Evolutionary conservation across 2,797 vertebrate genomes (phyloP), one percentile per base, ranked within the genome.

Genomic region (Ptychadena robeensis): DNA sequence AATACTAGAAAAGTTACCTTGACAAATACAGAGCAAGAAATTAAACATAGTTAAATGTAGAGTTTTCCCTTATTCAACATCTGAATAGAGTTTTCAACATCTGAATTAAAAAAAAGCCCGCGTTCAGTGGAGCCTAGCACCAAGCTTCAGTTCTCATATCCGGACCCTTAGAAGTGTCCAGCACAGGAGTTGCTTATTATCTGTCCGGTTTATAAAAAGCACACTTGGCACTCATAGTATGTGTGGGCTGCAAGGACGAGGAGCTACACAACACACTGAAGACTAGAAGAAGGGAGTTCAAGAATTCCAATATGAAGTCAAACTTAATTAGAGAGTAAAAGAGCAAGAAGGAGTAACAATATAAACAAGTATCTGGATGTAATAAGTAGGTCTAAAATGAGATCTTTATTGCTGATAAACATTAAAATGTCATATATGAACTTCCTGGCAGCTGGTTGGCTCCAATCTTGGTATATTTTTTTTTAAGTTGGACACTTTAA

Each of bases 161-260:
- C 71, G 71, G 61, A 68, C 34, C 31, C 76, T 15, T 40, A 61
- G 32, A 38, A 79, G 11, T 28, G 4, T 64, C 68, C 73, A 65
- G 32, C 34, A 40, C 59, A 28, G 12, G 73, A 70, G 35, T 40
- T 37, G 38, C 63, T 30, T 37, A 69, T 75, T 69, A 38, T 44
- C 77, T 68, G 48, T 35, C 32, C 61, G 37, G 34, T 44, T 74
- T 68, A 78, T 74, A 74, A 44, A 73, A 73, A 67, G 61, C 72
- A 35, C 15, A 73, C 61, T 73, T 79, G 82, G 76, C 69, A 38
- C 35, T 22, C 15, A 3, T 8, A 73, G 30, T 74, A 38, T 79
- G 82, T 80, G 82, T 84, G 82, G 82, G 82, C 73, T 68, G 63
- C 44, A 48, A 73, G 82, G 67, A 53, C 53, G 22, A 66, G 35